Conservation (phyloP, 2,797 vertebrate genomes). For the Sciurus carolinensis region DNA sequence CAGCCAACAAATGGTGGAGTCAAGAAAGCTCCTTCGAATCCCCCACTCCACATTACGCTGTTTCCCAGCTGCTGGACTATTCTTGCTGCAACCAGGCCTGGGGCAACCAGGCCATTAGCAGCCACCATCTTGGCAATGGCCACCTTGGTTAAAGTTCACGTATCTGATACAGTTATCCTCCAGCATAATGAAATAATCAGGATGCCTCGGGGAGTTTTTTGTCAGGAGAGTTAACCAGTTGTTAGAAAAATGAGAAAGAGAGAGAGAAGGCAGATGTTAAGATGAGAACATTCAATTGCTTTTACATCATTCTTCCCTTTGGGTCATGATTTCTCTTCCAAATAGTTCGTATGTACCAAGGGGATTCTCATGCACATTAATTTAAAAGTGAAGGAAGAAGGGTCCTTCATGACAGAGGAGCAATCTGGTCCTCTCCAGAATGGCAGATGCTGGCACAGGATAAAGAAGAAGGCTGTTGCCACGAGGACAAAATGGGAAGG, state of each 20-base stretch:
- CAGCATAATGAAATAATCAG: not conserved
- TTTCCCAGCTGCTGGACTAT: not conserved
- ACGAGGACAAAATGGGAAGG: not conserved
- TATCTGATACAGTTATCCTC: not conserved
- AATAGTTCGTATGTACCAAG: not conserved
- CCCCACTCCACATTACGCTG: not conserved
- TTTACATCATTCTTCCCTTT: not conserved
- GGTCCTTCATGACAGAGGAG: not conserved
- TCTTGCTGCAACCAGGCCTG: not conserved
- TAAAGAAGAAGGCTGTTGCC: rapidly evolving
- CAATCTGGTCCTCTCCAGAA: too few relatives aligned
- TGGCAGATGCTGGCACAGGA: not conserved
- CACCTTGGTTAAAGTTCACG: not conserved
- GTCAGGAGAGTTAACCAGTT: not conserved
- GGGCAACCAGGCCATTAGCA: not conserved
- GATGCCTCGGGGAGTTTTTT: not conserved
- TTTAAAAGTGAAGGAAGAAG: not conserved
- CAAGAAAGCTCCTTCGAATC: not conserved
- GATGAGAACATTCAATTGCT: not conserved
- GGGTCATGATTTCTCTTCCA: not conserved
- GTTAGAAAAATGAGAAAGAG: not conserved
- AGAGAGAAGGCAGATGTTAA: not conserved
- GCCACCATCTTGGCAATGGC: not conserved
- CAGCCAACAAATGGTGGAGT: not conserved
- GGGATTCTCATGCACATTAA: not conserved